Evolutionary conservation across 2,888 invertebrate genomes (phyloP), one percentile per base, ranked within the genome.

Genomic region (Tanypteryx hageni): DNA sequence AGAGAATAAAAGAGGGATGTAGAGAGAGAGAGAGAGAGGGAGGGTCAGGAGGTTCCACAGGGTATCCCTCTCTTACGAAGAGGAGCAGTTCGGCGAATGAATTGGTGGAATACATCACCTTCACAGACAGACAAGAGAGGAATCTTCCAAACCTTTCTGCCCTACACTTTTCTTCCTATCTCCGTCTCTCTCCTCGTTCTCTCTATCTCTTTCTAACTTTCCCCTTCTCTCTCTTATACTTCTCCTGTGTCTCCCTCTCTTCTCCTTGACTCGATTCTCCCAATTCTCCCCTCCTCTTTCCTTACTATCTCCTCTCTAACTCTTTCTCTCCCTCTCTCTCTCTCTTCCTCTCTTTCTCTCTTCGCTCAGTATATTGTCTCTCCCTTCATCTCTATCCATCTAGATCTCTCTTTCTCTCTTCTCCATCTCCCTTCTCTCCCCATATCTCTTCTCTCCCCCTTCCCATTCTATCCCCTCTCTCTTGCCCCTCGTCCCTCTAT

Each of bases 61-160:
- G 56, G 56, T 57, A 57, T 58, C 58, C 5, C 22, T 58, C 22
- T 76, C 27, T 76, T 76, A 76, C 22, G 76, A 10, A 76, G 22
- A 27, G 76, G 7, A 22, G 22, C 61, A 4, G 22, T 22, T 13
- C 22, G 0, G 10, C 27, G 76, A 76, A 76, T 76, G 27, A 76
- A 76, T 76, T 22, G 76, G 11, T 13, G 18, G 76, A 76, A 76
- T 76, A 76, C 76, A 76, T 76, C 76, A 76, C 76, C 76, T 76
- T 76, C 76, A 76, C 76, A 27, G 76, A 76, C 76, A 76, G 76
- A 76, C 76, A 27, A 76, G 76, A 76, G 76, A 27, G 27, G 76
- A 76, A 76, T 76, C 76, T 76, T 76, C 76, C 27, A 27, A 76
- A 76, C 76, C 76, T 76, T 76, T 27, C 76, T 76, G 76, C 13